These are phyloP conservation scores for Alentia gelatinosa DNA, from an alignment of 2,888 invertebrate genomes.

Conservation along the genomic window DNA sequence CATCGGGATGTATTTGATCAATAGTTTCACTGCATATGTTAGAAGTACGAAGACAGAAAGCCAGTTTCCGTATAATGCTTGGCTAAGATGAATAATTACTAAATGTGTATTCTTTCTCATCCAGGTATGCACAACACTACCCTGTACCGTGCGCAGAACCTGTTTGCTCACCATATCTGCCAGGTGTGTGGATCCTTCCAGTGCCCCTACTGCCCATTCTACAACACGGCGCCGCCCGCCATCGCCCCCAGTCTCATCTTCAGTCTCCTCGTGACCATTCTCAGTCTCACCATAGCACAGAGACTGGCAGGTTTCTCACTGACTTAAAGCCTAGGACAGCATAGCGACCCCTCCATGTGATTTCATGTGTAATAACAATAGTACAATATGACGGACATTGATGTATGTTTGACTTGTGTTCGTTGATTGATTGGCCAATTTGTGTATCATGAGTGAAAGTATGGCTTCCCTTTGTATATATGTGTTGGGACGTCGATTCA, in stretches of 20 bases:
- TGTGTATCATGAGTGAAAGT: not conserved
- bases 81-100: too few relatives aligned
- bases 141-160: constrained; percentile 75
- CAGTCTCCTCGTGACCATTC: constrained; percentile 18
- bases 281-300: not conserved
- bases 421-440: not conserved
- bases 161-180: constrained; percentile 79
- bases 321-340: not conserved
- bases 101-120: constrained; percentile 46
- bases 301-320: not conserved
- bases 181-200: constrained; percentile 81
- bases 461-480: not conserved
- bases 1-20: too few relatives aligned
- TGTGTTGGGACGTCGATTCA: not conserved
- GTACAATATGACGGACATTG: not conserved
- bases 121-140: constrained; percentile 79
- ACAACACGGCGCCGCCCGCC: constrained; percentile 75
- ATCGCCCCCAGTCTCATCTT: constrained; percentile 9
- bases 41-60: too few relatives aligned
- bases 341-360: not conserved
- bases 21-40: too few relatives aligned
- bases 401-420: not conserved
- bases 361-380: not conserved
- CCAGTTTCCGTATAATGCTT: too few relatives aligned
- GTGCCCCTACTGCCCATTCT: constrained; percentile 80